These are phyloP conservation scores for Agrochola lota DNA, from an alignment of 2,888 invertebrate species.

Conservation along the genomic window DNA sequence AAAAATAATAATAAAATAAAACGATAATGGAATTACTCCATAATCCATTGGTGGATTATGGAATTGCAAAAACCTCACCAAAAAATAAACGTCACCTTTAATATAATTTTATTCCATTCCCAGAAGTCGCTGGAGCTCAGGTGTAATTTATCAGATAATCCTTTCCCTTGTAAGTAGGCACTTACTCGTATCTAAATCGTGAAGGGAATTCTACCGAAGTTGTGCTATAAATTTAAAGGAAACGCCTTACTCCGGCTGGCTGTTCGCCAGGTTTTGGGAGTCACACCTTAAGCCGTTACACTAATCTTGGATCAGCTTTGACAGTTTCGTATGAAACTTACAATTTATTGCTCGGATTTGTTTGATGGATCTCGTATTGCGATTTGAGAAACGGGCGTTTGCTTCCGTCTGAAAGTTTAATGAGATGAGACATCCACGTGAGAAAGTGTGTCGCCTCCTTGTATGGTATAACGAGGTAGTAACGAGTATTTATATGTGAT, in stretches of 20 bases:
- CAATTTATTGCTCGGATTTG: constrained; percentile 44
- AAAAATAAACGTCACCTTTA: constrained; percentile 16
- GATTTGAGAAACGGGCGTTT: constrained; percentile 7
- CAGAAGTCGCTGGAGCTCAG: constrained; percentile 30
- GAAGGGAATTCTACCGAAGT: constrained; percentile 52
- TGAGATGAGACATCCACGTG: constrained; percentile 2
- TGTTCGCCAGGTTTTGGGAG: constrained; percentile 46
- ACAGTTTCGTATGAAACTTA: constrained; percentile 53
- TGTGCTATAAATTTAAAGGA: constrained; percentile 57
- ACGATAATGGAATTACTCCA: constrained; percentile 29
- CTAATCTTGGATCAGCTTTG: constrained; percentile 60
- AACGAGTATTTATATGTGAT: too few species aligned
- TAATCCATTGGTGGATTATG: not conserved
- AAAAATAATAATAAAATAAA: constrained; percentile 32
- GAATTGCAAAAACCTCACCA: not conserved
- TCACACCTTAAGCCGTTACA: constrained; percentile 55
- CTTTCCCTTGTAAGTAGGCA: constrained; percentile 58
- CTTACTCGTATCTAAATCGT: constrained; percentile 57
- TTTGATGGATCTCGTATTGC: constrained; percentile 29
- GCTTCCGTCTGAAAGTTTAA: constrained; percentile 11
- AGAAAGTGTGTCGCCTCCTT: not conserved
- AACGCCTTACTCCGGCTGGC: constrained; percentile 42
- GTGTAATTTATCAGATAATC: constrained; percentile 63
- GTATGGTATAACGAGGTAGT: not conserved
- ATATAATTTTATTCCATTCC: constrained; percentile 18